A percentile compares a stretch with the other conserved stretches of the same genome.
These are phyloP conservation scores for Orientallactaga sibirica DNA, from an alignment of 2,797 vertebrate species.

Conservation along the genomic window DNA sequence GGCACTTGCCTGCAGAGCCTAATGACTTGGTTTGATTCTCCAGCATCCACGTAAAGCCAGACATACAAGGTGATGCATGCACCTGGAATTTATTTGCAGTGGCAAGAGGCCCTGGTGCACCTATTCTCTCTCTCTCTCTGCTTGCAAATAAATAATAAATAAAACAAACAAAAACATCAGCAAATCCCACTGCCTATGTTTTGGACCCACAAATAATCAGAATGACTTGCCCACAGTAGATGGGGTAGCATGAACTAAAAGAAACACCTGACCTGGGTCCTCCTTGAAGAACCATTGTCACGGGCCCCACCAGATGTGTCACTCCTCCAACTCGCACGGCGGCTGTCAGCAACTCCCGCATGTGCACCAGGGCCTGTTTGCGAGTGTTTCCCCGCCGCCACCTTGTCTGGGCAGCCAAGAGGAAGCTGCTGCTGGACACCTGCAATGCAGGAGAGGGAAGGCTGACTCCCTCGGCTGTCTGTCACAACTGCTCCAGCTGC, in stretches of 20 bases:
- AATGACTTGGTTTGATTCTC: no score
- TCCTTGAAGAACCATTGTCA: conserved; percentile 98
- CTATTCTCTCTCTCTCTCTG: no score
- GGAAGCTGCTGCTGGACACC: conserved; percentile 99
- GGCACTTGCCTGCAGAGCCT: no score
- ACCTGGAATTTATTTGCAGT: no score
- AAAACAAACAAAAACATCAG: neutral
- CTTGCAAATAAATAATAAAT: neutral
- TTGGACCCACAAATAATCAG: neutral
- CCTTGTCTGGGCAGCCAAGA: conserved; percentile 97
- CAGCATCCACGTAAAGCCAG: no score
- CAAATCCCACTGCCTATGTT: neutral
- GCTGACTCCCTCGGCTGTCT: neutral
- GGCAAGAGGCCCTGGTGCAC: no score
- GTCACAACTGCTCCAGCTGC: no score
- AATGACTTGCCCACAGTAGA: neutral
- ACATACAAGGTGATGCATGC: no score
- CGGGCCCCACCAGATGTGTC: conserved; percentile 97
- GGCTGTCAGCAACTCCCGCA: conserved; percentile 97
- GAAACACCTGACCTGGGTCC: conserved; percentile 93
- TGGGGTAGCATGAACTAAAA: neutral
- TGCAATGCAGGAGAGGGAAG: conserved; percentile 79
- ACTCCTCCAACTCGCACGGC: conserved; percentile 97
- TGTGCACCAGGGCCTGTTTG: conserved; percentile 97
- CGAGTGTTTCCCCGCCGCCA: conserved; percentile 97